Evolutionary conservation across 2,888 invertebrate genomes (phyloP), one percentile per base, ranked within the genome.

Genomic region (Empis livida): DNA sequence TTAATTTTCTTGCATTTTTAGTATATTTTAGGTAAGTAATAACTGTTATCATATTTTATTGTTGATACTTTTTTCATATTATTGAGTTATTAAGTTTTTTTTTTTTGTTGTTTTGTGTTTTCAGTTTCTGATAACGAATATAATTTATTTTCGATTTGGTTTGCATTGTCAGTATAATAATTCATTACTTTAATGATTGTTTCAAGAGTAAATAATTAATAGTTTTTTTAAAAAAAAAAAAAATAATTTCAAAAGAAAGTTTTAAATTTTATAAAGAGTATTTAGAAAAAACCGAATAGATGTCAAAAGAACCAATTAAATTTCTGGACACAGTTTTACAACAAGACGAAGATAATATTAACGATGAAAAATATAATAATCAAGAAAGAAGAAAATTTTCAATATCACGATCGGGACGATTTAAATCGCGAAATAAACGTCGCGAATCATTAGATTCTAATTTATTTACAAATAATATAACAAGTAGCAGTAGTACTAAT

Each of bases 351-450:
- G 61, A 58, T 50, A 27, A 27, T 27, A 27, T 27, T 27, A 27
- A 27, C 9, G 23, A 27, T 27, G 23, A 27, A 27, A 27, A 27
- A 27, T 9, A 5, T 27, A 65, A 63, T 47, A 59, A 61, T 50
- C 64, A 67, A 53, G 64, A 65, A 51, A 62, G 65, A 59, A 60
- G 67, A 44, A 64, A 64, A 56, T 65, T 63, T 57, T 77, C 77
- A n/a, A 77, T 78, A 54, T 78, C 78, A 0, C 64, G 77, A 49
- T 78, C 78, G 31, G 78, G 78, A 4, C 67, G 77, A 54, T 72
- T 77, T 67, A 73, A 70, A 57, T 76, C 77, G 53, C 71, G 73
- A 11, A 72, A 73, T 50, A 75, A 72, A 59, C 73, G 73, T 53
- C 64, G 78, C 20, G 71, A 74, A 52, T 71, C 73, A 0, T 63